phyloP scores from a whole-genome alignment of 2,797 vertebrate species.

The Betta splendens region DNA sequence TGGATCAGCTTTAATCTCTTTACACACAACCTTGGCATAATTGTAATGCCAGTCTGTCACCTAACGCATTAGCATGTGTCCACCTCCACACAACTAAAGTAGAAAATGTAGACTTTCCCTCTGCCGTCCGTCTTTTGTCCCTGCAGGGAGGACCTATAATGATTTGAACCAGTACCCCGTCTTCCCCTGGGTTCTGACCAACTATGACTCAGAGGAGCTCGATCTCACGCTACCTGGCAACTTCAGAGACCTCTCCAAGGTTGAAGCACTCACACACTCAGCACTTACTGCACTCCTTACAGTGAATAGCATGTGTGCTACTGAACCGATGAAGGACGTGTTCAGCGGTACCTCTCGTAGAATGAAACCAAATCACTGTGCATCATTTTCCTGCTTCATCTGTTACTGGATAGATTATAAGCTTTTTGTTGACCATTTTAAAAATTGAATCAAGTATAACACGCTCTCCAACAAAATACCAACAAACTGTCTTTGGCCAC shows the following conservation, averaged over 20 bases:
- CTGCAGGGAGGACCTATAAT: constrained; percentile 94
- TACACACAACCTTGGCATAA: background rate
- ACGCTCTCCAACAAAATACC: background rate
- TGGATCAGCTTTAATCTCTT: constrained; percentile 9
- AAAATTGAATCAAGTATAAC: background rate
- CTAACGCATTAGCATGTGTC: background rate
- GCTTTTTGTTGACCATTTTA: background rate
- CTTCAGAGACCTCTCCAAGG: constrained; percentile 99
- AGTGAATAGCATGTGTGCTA: background rate
- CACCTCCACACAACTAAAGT: background rate
- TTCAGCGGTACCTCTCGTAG: background rate
- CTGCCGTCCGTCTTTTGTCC: background rate
- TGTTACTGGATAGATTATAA: background rate
- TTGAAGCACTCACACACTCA: constrained; percentile 68
- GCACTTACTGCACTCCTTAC: constrained; percentile 8
- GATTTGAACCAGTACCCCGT: constrained; percentile 98
- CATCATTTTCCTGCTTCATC: background rate
- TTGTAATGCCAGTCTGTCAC: background rate
- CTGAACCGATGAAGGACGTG: background rate
- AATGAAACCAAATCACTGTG: background rate
- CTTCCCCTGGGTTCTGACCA: constrained; percentile 98
- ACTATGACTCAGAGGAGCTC: constrained; percentile 96
- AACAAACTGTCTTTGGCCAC: background rate
- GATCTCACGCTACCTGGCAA: constrained; percentile 97
- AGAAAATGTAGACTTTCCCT: background rate